phyloP scores from a whole-genome alignment of 2,888 invertebrate genomes.

The Cephalotes varians region DNA sequence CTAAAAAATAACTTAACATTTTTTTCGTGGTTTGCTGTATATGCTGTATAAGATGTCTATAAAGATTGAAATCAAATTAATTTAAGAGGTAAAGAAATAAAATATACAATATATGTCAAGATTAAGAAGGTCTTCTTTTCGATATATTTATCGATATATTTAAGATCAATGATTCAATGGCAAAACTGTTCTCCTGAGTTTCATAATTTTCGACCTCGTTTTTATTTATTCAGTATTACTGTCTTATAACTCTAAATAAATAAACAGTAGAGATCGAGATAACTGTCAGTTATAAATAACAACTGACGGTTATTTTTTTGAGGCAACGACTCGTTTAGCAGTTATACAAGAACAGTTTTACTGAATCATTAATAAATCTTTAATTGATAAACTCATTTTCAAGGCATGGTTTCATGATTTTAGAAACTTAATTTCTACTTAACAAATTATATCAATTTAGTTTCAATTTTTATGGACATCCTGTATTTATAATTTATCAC shows the following conservation, averaged over 20 bases:
- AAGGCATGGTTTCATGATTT: not conserved
- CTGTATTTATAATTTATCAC: not conserved
- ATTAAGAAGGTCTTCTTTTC: no score
- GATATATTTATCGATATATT: no score
- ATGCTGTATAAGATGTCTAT: not conserved
- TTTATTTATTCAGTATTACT: conserved; percentile 7
- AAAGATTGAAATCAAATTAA: not conserved
- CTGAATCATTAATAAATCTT: conserved; percentile 1
- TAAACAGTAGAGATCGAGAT: not conserved
- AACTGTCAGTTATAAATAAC: not conserved
- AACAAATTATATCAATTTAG: not conserved
- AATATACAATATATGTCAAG: not conserved
- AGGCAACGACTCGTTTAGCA: not conserved
- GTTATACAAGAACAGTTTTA: not conserved
- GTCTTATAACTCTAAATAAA: not conserved
- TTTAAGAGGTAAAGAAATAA: not conserved
- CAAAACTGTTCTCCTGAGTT: not conserved
- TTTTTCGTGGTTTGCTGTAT: not conserved
- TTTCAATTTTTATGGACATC: not conserved
- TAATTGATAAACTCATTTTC: not conserved
- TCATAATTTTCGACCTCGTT: not conserved
- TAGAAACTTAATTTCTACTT: not conserved
- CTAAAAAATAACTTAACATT: not conserved
- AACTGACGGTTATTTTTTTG: not conserved
- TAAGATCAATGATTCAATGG: not conserved